phyloP scores from a whole-genome alignment of 2,113 vertebrate genomes.

The Capreolus pygargus region DNA sequence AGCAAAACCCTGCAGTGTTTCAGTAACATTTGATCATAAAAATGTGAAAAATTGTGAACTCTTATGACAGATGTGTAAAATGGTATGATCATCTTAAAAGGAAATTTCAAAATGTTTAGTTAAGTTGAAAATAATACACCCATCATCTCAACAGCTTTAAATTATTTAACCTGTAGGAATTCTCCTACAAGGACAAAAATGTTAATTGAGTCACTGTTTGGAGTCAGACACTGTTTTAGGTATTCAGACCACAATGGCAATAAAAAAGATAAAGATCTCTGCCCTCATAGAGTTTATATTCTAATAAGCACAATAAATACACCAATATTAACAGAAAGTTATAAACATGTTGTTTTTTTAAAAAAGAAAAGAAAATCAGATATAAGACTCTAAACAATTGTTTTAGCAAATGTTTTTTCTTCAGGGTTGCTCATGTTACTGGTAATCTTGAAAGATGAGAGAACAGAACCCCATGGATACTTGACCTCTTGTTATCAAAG shows the following conservation, averaged over 20 bases:
- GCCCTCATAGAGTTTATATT: not conserved
- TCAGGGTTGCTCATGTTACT: not conserved
- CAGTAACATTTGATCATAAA: not conserved
- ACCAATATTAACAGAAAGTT: not conserved
- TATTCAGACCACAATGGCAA: too few relatives aligned
- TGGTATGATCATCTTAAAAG: not conserved
- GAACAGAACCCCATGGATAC: not conserved
- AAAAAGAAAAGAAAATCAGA: not conserved
- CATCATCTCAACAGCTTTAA: not conserved
- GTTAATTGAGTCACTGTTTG: not conserved
- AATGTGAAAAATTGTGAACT: not conserved
- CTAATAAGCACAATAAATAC: not conserved
- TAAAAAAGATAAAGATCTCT: not conserved
- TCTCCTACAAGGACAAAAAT: not conserved
- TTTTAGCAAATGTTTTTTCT: not conserved
- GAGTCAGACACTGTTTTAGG: not conserved
- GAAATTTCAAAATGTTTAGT: not conserved
- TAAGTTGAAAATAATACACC: not conserved
- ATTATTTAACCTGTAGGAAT: not conserved
- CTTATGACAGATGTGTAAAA: not conserved
- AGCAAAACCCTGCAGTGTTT: not conserved
- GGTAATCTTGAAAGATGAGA: not conserved
- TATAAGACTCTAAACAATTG: not conserved
- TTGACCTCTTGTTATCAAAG: not conserved
- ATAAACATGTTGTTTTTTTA: not conserved